A percentile compares a stretch with the other conserved stretches of the same genome.
These are phyloP conservation scores for Alces alces DNA, from an alignment of 2,113 vertebrate genomes.

Conservation along the genomic window DNA sequence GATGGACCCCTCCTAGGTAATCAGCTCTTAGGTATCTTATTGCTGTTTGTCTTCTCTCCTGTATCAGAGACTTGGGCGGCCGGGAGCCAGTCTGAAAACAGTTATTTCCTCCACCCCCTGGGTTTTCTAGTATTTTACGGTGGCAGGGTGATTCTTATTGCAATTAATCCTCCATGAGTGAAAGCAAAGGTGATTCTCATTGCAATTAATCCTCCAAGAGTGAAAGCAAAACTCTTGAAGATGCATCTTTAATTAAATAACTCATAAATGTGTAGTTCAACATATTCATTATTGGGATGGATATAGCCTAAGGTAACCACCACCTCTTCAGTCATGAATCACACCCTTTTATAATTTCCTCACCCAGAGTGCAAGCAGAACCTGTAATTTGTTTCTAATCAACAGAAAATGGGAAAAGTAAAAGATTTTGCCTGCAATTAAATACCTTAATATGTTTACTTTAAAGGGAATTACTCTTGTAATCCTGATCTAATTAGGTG, in stretches of 20 bases:
- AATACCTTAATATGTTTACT: not conserved
- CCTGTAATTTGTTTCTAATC: not conserved
- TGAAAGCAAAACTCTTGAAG: not conserved
- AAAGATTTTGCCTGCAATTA: not conserved
- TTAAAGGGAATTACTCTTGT: not conserved
- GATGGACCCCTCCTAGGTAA: not conserved
- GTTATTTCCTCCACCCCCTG: not conserved
- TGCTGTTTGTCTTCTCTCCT: not conserved
- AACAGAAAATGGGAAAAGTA: not conserved
- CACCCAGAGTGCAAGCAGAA: not conserved
- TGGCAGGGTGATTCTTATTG: not conserved
- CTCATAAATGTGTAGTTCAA: not conserved
- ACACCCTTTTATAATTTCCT: not conserved
- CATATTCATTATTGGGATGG: not conserved
- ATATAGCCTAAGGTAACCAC: not conserved
- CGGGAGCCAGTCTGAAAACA: not conserved
- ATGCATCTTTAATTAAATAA: not conserved
- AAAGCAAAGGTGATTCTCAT: not conserved
- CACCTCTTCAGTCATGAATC: not conserved
- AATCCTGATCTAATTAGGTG: not conserved
- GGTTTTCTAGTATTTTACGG: not conserved
- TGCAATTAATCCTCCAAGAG: not conserved
- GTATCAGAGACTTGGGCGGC: not conserved
- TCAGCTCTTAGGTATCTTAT: not conserved
- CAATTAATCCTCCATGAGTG: not conserved